Percentiles rank a stretch among this genome's conserved stretches.
These are phyloP conservation scores for Lophius piscatorius DNA, from an alignment of 2,113 vertebrate genomes.

Conservation along the genomic window DNA sequence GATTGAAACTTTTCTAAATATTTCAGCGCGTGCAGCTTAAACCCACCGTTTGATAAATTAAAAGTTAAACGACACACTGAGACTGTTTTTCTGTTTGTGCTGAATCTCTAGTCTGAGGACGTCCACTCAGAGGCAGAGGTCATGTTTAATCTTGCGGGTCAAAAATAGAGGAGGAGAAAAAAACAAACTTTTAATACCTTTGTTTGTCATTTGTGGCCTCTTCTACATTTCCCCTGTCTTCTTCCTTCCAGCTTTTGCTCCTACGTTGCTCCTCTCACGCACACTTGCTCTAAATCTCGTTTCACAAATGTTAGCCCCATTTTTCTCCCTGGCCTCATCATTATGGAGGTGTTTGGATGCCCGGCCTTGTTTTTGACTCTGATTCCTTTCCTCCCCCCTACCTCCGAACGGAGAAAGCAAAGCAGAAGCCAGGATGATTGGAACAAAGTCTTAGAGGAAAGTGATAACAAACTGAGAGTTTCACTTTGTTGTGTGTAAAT, in stretches of 20 bases:
- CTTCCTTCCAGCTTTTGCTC: background rate
- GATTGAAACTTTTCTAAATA: no score
- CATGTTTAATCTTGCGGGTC: conserved; percentile 37
- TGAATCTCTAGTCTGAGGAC: conserved; percentile 35
- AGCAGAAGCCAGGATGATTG: background rate
- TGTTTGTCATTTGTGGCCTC: conserved; percentile 26
- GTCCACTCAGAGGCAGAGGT: conserved; percentile 33
- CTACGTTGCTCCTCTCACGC: conserved; percentile 1
- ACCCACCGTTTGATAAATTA: no score
- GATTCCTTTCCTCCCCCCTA: background rate
- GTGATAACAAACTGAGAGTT: conserved; percentile 1
- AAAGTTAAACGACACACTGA: no score
- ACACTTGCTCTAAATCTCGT: conserved; percentile 10
- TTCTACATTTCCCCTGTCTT: background rate
- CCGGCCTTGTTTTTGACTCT: conserved; percentile 36
- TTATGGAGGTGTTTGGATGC: conserved; percentile 51
- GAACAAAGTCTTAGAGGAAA: conserved; percentile 7
- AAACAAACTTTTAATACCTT: background rate
- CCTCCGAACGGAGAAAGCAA: background rate
- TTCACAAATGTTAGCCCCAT: conserved; percentile 20
- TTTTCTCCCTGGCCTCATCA: conserved; percentile 46
- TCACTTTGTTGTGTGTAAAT: background rate
- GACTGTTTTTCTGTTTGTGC: conserved; percentile 3
- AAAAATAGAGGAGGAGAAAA: conserved; percentile 4
- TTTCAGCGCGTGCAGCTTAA: no score